A percentile compares a stretch with the other conserved stretches of the same genome.
Evolutionary conservation across 1,140 invertebrate genomes (phyloP).

Genomic region (Drosophila nigromelanica): DNA sequence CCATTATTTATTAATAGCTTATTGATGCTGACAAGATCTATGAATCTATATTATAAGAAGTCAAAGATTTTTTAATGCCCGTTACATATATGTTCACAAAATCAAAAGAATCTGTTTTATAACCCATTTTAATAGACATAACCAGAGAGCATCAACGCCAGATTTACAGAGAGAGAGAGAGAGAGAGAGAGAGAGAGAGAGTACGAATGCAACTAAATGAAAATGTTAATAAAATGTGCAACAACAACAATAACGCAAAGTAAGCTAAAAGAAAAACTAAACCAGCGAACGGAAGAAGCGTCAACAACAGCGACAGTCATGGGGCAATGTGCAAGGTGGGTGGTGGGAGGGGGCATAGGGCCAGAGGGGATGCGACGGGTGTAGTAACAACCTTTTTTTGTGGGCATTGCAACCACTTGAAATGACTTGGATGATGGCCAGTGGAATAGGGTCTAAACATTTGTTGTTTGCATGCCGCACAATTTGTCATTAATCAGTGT

Average conservation of each 20-base stretch:
- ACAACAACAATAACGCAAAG: conserved; percentile 52
- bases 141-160: no score
- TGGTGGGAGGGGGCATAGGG: neutral
- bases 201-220: conserved; percentile 67
- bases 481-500: conserved; percentile 80
- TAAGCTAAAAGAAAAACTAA: conserved; percentile 80
- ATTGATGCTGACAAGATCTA: no score
- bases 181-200: no score
- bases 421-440: conserved; percentile 47
- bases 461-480: conserved; percentile 55
- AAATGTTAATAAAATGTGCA: conserved; percentile 82
- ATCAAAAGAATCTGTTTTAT: no score
- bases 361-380: conserved; percentile 1
- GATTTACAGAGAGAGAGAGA: conserved; percentile 2
- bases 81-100: no score
- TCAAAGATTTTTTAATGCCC: no score
- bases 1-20: no score
- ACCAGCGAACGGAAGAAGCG: conserved; percentile 78
- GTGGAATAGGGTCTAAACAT: conserved; percentile 36
- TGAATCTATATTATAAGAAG: no score
- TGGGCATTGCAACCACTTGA: conserved; percentile 49
- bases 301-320: conserved; percentile 57
- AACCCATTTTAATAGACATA: no score
- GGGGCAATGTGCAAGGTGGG: neutral
- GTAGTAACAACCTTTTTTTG: conserved; percentile 36